Percentiles rank a stretch among this genome's conserved stretches.
These are phyloP conservation scores for Mormyrops attenuatus DNA, from an alignment of 2,797 vertebrate species.

Conservation along the genomic window DNA sequence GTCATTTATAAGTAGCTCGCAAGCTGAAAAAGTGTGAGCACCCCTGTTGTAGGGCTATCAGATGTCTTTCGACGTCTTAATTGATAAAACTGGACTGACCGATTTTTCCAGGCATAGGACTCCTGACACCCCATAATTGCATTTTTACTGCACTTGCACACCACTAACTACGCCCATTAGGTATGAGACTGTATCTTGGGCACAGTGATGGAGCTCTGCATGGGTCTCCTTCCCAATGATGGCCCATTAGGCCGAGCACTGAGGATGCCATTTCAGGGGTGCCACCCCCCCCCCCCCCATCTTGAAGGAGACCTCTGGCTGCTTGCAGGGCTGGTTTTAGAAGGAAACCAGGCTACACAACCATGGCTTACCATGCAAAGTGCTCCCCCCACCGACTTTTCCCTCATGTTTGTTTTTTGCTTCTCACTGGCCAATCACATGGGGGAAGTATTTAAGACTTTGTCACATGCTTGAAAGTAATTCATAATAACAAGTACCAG, in stretches of 20 bases:
- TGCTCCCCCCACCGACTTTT: neutral
- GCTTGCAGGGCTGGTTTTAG: neutral
- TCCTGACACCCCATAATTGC: conserved; percentile 39
- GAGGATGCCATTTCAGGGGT: neutral
- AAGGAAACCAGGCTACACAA: neutral
- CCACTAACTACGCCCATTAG: conserved; percentile 30
- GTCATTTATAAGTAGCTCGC: no score
- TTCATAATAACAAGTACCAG: neutral
- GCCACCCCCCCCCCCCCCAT: neutral
- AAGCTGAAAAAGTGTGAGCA: no score
- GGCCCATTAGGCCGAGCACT: neutral
- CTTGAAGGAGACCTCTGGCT: neutral
- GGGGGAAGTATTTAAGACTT: neutral
- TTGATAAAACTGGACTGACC: neutral
- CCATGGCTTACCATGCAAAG: neutral
- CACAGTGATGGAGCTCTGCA: conserved; percentile 3
- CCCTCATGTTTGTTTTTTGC: neutral
- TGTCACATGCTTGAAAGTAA: neutral
- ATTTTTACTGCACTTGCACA: conserved; percentile 42
- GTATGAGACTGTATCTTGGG: conserved; percentile 24
- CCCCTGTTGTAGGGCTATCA: neutral
- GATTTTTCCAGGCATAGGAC: conserved; percentile 40
- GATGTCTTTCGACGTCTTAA: neutral
- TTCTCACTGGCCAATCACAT: neutral
- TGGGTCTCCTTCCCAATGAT: neutral